These are phyloP conservation scores for Mayetiola destructor DNA, from an alignment of 2,888 invertebrate species.

Conservation along the genomic window DNA sequence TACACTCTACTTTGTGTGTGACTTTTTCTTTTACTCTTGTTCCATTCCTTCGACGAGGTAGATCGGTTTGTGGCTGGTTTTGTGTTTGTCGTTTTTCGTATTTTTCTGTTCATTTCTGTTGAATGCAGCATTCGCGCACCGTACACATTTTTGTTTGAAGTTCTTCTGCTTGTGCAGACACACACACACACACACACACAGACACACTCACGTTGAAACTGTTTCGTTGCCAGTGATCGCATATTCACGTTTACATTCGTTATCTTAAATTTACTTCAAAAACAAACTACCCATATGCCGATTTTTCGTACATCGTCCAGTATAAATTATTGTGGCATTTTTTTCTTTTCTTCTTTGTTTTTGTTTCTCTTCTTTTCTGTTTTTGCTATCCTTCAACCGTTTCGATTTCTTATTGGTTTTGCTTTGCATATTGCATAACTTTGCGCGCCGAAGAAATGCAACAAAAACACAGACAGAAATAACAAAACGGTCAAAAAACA, in stretches of 20 bases:
- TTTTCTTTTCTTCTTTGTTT: not conserved
- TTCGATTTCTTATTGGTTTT: no score
- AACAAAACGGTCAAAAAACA: not conserved
- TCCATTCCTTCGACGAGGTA: no score
- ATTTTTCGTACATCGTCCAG: not conserved
- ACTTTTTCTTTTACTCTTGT: not conserved
- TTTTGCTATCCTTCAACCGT: no score
- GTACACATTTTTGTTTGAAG: not conserved
- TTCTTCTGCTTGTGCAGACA: no score
- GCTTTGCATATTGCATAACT: slow-evolving; percentile 10
- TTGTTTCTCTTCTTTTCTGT: not conserved
- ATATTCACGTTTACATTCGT: slow-evolving; percentile 1
- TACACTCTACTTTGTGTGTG: not conserved
- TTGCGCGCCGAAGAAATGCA: not conserved
- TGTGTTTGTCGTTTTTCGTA: no score
- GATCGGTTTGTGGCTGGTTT: no score
- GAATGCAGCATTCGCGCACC: not conserved
- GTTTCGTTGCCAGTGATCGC: not conserved
- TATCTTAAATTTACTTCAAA: slow-evolving; percentile 3
- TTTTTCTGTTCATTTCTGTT: not conserved
- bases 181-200: no score
- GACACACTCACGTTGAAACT: no score
- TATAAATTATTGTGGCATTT: slow-evolving; percentile 5
- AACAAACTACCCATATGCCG: slow-evolving; percentile 8
- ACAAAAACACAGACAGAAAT: not conserved